Conservation (phyloP, 2,113 vertebrate species). For the Lophius piscatorius region DNA sequence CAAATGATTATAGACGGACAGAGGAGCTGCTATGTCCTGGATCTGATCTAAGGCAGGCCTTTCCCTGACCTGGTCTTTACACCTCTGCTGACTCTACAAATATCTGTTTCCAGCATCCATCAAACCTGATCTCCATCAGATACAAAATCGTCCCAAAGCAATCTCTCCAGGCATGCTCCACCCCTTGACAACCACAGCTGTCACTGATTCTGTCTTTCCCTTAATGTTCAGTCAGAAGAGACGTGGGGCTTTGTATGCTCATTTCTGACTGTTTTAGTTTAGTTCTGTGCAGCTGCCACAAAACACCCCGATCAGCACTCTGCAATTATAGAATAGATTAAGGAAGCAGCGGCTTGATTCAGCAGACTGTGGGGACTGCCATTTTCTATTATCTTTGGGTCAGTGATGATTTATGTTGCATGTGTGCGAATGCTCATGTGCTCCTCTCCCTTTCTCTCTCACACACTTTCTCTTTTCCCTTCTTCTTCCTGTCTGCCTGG, state of each 20-base stretch:
- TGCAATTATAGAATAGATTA: slow-evolving; percentile 67
- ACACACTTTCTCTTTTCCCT: slow-evolving; percentile 51
- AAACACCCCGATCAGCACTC: slow-evolving; percentile 72
- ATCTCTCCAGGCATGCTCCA: slow-evolving; percentile 17
- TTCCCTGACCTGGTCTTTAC: slow-evolving; percentile 32
- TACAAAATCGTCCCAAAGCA: slow-evolving; percentile 31
- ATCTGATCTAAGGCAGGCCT: slow-evolving; percentile 11
- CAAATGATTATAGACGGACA: slow-evolving; percentile 24
- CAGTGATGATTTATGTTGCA: slow-evolving; percentile 71
- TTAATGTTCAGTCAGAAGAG: slow-evolving; percentile 10
- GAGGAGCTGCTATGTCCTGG: slow-evolving; percentile 23
- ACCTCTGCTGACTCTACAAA: slow-evolving; percentile 40
- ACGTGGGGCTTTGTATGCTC: slow-evolving; percentile 23
- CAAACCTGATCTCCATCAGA: slow-evolving; percentile 36
- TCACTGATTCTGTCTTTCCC: slow-evolving; percentile 8
- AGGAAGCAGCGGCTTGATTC: slow-evolving; percentile 72
- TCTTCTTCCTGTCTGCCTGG: slow-evolving; percentile 51
- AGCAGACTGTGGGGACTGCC: slow-evolving; percentile 68
- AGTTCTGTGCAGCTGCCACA: slow-evolving; percentile 37
- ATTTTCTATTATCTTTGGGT: slow-evolving; percentile 72
- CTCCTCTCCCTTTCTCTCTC: slow-evolving; percentile 33
- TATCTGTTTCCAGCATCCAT: slow-evolving; percentile 27
- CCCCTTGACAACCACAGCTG: slow-evolving; percentile 36
- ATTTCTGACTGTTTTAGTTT: slow-evolving; percentile 60
- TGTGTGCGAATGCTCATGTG: slow-evolving; percentile 32